Percentiles rank a stretch among this genome's conserved stretches.
Evolutionary conservation across 92 coral and sea anemone genomes (phyloP).

Genomic region (Muricea muricata): DNA sequence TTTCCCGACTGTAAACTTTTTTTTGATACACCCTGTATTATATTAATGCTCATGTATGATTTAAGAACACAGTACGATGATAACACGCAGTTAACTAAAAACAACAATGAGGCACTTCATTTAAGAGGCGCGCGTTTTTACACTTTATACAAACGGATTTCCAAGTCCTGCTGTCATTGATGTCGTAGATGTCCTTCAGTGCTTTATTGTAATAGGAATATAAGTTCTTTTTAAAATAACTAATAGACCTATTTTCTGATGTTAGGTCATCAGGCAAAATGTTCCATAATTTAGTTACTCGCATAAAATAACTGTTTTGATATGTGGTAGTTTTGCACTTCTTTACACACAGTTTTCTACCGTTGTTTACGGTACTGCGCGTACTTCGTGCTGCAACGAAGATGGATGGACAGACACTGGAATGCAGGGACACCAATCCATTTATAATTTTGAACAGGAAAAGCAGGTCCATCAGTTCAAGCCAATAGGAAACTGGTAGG

Average conservation of each 20-base stretch:
- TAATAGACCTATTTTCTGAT: no score
- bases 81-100: no score
- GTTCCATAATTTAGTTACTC: no score
- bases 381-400: not conserved
- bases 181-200: not conserved
- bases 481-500: constrained; percentile 6
- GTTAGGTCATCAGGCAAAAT: no score
- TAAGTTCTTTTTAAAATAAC: no score
- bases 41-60: no score
- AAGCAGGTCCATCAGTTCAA: no score
- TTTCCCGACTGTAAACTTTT: no score
- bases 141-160: not conserved
- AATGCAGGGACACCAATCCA: not conserved
- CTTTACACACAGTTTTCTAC: not conserved
- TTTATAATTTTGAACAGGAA: not conserved
- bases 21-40: no score
- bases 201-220: no score
- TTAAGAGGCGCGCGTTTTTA: not conserved
- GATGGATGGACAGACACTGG: not conserved
- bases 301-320: not conserved
- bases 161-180: not conserved
- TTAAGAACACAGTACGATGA: no score
- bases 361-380: not conserved
- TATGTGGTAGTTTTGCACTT: not conserved
- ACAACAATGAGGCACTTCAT: not conserved